Evolutionary conservation across 2,113 vertebrate species (phyloP).

Genomic region (Corvus moneduloides): DNA sequence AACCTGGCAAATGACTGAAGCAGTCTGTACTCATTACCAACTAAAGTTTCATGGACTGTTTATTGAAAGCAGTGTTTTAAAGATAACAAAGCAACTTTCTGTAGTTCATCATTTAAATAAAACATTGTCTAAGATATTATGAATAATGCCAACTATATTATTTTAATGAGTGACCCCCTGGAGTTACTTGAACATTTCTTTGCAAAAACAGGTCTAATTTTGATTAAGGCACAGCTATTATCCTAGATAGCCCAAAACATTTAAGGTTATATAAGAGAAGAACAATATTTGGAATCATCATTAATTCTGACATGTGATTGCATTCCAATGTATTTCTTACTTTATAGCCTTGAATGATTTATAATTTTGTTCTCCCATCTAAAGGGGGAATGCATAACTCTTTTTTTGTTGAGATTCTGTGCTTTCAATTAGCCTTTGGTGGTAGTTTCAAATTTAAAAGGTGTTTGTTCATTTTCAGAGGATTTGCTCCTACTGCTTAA

Average conservation of each 20-base stretch:
- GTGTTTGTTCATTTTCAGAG: conserved; percentile 36
- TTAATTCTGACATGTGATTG: conserved; percentile 59
- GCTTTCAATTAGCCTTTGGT: conserved; percentile 58
- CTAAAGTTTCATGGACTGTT: not conserved
- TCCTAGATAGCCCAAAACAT: not conserved
- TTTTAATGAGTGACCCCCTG: not conserved
- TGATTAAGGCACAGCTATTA: conserved; percentile 5
- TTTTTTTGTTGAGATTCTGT: conserved; percentile 27
- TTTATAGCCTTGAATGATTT: conserved; percentile 36
- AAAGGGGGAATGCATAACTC: conserved; percentile 45
- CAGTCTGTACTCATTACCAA: not conserved
- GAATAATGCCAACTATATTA: not conserved
- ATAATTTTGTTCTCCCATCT: conserved; percentile 52
- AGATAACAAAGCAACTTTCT: not conserved
- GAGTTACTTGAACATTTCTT: not conserved
- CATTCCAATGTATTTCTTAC: conserved; percentile 54
- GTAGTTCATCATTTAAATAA: not conserved
- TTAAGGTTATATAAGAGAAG: not conserved
- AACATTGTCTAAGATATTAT: not conserved
- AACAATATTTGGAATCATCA: not conserved
- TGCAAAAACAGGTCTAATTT: not conserved
- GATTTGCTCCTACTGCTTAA: conserved; percentile 13
- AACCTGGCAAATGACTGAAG: not conserved
- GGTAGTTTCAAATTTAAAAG: conserved; percentile 57
- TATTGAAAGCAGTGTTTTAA: not conserved